Evolutionary conservation across 2,888 invertebrate species (phyloP).

Genomic region (Lacanobia oleracea): DNA sequence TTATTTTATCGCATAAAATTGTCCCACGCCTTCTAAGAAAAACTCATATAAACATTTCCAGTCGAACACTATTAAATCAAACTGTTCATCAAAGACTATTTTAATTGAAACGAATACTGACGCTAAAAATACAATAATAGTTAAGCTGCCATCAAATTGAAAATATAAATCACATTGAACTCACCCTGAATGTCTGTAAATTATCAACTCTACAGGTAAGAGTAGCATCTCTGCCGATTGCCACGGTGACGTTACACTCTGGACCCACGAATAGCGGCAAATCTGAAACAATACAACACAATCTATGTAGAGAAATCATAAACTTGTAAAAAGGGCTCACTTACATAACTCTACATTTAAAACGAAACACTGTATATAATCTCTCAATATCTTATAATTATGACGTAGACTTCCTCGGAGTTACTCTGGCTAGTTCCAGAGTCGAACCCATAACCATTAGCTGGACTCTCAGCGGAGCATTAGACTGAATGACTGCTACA

Average conservation of each 20-base stretch:
- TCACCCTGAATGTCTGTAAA: slow-evolving; percentile 93
- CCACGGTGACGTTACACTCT: slow-evolving; percentile 92
- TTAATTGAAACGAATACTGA: too few relatives aligned
- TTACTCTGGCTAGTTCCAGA: background rate
- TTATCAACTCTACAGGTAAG: slow-evolving; percentile 93
- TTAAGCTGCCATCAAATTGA: background rate
- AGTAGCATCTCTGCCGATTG: slow-evolving; percentile 92
- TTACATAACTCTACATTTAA: too few relatives aligned
- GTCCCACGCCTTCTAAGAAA: too few relatives aligned
- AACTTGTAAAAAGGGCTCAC: too few relatives aligned
- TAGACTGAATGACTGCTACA: background rate
- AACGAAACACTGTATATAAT: too few relatives aligned
- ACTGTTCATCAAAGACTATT: too few relatives aligned
- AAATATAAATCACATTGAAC: background rate
- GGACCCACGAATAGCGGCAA: slow-evolving; percentile 82
- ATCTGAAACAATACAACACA: slow-evolving; percentile 88
- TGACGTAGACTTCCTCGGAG: too few relatives aligned
- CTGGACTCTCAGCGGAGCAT: background rate
- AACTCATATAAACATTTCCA: background rate
- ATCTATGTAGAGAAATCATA: too few relatives aligned
- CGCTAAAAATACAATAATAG: too few relatives aligned
- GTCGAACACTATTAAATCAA: background rate
- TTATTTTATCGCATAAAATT: background rate
- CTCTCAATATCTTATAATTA: too few relatives aligned
- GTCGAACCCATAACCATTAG: background rate